Base-by-base conservation (phyloP, 2,888 invertebrate genomes). In the Dioctria linearis region DNA sequence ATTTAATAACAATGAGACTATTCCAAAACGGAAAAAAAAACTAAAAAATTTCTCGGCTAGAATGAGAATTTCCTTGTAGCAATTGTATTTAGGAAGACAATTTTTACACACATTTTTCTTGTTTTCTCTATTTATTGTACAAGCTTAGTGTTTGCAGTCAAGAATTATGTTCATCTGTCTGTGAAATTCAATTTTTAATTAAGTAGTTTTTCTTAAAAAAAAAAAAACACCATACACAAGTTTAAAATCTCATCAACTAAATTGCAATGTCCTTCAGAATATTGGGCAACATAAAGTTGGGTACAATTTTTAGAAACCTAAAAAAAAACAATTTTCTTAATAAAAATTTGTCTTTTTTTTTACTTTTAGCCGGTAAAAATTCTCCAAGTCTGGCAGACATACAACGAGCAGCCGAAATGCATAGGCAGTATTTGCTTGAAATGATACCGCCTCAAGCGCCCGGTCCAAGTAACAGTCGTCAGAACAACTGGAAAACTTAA, bases 401-500 rank as follows among this genome's bases (percentile, higher is more conserved):
- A 88, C 96, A 96, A 88, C 92, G 96, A 84, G 95, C 96, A 82
- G 95, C 95, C 4, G 96, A 96, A 88, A 91, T 96, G 83, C 98
- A 98, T 90, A 92, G 98, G 80, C 98, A 98, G 91, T 98, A 98
- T 91, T 92, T 98, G 86, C 92, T 98, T 83, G 98, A 98, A 89
- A 97, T 98, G 97, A 96, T 98, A 86, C 96, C 97, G 80, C 92
- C 88, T 39, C 88, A 86, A 84, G 85, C 88, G 83, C 87, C 88
- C 57, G 88, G 88, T 79, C 86, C 89, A 67, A 88, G 88, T 82
- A 88, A 86, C 80, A 88, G 86, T 86, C 88, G 89, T 81, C 89
- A 89, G 83, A 89, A 89, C 80, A 89, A 89, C 82, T 89, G 89
- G 89, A 89, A 89, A 86, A 88, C 89, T 84, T 89, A 87, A 86